A percentile compares a stretch with the other conserved stretches of the same genome.
Evolutionary conservation across 2,888 invertebrate species (phyloP).

Genomic region (Lasioglossum zephyrum): DNA sequence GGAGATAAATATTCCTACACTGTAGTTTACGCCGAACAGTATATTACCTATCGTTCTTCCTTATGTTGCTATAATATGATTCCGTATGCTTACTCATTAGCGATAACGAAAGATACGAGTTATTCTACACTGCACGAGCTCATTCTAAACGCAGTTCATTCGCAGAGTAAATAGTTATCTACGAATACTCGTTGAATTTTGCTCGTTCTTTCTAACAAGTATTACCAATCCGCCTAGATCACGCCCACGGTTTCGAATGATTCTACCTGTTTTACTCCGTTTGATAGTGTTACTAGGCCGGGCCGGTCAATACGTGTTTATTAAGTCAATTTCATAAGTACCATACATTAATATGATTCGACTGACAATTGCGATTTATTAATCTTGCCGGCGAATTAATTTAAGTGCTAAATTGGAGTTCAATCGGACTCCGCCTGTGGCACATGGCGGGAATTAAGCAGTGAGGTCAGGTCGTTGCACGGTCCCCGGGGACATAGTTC

Average conservation of each 20-base stretch:
- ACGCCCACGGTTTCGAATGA: background rate
- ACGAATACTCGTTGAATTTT: background rate
- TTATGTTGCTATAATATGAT: background rate
- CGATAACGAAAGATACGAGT: slow-evolving; percentile 5
- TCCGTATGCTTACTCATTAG: slow-evolving; percentile 7
- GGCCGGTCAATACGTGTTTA: slow-evolving; percentile 45
- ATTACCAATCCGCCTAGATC: background rate
- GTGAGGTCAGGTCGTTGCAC: slow-evolving; percentile 72
- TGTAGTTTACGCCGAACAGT: background rate
- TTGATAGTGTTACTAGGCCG: background rate
- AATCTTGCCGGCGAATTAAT: slow-evolving; percentile 77
- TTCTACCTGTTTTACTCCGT: background rate
- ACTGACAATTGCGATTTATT: slow-evolving; percentile 78
- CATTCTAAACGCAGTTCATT: background rate
- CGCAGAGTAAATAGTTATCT: background rate
- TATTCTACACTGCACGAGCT: background rate
- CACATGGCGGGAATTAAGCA: slow-evolving; percentile 68
- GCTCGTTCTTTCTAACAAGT: background rate
- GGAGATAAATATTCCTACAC: background rate
- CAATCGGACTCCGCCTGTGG: slow-evolving; percentile 77
- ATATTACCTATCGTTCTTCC: background rate
- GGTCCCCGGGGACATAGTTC: slow-evolving; percentile 63
- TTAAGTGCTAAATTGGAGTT: slow-evolving; percentile 80
- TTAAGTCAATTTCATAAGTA: slow-evolving; percentile 45
- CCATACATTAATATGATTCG: slow-evolving; percentile 60